phyloP scores from a whole-genome alignment of 2,888 invertebrate species.

The Argyresthia goedartella region DNA sequence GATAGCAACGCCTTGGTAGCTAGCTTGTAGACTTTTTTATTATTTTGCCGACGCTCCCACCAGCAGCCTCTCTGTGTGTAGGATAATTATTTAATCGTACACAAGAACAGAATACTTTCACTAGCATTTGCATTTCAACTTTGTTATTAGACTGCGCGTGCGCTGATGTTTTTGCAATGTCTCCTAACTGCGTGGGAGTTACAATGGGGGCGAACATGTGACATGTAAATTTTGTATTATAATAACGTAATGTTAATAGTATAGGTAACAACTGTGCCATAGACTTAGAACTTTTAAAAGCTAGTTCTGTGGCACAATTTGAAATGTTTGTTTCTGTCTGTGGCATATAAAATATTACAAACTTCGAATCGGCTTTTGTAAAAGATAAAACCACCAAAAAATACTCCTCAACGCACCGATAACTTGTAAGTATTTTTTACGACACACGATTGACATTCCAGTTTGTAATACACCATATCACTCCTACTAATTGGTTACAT shows the following conservation, averaged over 20 bases:
- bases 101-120: conserved; percentile 39
- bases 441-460: too few species aligned
- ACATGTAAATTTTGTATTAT: neutral
- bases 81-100: conserved; percentile 44
- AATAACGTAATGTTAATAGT: too few species aligned
- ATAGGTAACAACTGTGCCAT: too few species aligned
- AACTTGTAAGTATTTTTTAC: too few species aligned
- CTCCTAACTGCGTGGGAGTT: conserved; percentile 3
- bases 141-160: neutral
- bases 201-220: conserved; percentile 2
- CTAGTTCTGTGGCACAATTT: too few species aligned
- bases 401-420: too few species aligned
- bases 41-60: conserved; percentile 29
- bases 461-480: conserved; percentile 22
- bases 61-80: conserved; percentile 24
- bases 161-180: conserved; percentile 2
- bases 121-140: conserved; percentile 41
- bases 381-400: too few species aligned
- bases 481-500: conserved; percentile 41
- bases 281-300: too few species aligned
- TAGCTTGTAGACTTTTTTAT: neutral
- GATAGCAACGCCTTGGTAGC: conserved; percentile 2
- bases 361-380: too few species aligned
- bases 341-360: too few species aligned
- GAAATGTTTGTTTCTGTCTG: too few species aligned